These are phyloP conservation scores for Umimayanthus chanpuru DNA, from an alignment of 92 coral and sea anemone genomes.

Conservation along the genomic window DNA sequence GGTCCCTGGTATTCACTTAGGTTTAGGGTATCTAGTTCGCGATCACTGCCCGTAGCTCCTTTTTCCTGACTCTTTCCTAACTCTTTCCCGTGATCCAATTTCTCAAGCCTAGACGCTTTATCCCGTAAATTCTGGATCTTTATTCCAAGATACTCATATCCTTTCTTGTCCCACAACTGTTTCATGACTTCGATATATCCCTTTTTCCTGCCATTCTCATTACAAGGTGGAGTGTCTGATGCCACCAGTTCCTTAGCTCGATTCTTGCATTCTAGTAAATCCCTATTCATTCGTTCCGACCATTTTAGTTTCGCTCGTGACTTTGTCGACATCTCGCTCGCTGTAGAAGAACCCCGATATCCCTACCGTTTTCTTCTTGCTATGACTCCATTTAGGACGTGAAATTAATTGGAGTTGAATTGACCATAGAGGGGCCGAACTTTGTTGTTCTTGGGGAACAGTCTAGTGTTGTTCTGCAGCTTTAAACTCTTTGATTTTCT, in stretches of 20 bases:
- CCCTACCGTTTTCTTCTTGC: no score
- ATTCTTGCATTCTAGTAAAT: constrained; percentile 22
- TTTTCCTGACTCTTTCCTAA: background rate
- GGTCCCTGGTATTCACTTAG: background rate
- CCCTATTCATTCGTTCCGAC: constrained; percentile 21
- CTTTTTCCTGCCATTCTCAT: constrained; percentile 18
- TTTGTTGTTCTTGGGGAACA: no score
- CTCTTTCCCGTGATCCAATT: background rate
- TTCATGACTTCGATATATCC: constrained; percentile 24
- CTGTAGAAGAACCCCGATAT: no score
- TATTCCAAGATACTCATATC: background rate
- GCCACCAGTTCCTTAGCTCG: constrained; percentile 25
- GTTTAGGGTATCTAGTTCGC: background rate
- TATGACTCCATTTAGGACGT: no score
- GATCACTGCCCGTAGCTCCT: constrained; percentile 13
- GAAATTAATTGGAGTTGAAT: no score
- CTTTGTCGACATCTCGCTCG: constrained; percentile 10
- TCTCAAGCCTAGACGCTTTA: constrained; percentile 27
- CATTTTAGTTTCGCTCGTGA: constrained; percentile 19
- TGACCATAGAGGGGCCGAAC: no score
- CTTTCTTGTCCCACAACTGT: constrained; percentile 39
- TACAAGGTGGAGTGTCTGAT: constrained; percentile 16
- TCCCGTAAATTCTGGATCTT: background rate
- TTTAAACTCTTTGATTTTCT: no score
- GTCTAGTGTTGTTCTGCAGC: no score